Evolutionary conservation across 2,888 invertebrate species (phyloP).

Genomic region (Nemurella pictetii): DNA sequence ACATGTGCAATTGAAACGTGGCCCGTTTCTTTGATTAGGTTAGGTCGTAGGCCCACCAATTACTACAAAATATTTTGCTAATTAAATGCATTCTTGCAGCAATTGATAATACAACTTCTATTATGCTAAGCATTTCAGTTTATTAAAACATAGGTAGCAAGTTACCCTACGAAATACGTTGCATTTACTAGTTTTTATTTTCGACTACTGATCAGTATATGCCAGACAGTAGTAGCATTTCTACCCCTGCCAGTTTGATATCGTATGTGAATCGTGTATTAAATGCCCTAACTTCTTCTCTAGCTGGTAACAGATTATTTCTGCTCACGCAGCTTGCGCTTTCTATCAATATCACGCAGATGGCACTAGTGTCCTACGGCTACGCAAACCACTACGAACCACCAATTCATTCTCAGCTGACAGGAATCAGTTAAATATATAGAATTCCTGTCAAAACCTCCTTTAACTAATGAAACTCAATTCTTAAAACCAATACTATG

Average conservation of each 20-base stretch:
- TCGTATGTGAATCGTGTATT: background rate
- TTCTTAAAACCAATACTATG: background rate
- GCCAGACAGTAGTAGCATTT: background rate
- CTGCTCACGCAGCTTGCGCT: background rate
- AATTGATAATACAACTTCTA: background rate
- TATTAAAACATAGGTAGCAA: background rate
- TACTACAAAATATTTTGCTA: background rate
- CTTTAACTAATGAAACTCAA: background rate
- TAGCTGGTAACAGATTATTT: background rate
- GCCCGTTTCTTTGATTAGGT: background rate
- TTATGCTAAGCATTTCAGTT: background rate
- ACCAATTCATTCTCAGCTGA: background rate
- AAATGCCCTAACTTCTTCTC: background rate
- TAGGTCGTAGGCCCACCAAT: background rate
- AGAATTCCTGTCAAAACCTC: background rate
- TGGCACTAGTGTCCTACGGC: background rate
- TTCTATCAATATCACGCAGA: background rate
- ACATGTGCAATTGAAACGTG: background rate
- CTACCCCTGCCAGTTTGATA: background rate
- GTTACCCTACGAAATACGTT: background rate
- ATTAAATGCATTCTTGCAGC: background rate
- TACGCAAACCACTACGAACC: background rate
- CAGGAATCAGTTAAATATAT: background rate
- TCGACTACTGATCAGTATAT: background rate
- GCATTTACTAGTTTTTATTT: background rate